phyloP scores from a whole-genome alignment of 2,888 invertebrate species.

The Mellilla xanthometata region DNA sequence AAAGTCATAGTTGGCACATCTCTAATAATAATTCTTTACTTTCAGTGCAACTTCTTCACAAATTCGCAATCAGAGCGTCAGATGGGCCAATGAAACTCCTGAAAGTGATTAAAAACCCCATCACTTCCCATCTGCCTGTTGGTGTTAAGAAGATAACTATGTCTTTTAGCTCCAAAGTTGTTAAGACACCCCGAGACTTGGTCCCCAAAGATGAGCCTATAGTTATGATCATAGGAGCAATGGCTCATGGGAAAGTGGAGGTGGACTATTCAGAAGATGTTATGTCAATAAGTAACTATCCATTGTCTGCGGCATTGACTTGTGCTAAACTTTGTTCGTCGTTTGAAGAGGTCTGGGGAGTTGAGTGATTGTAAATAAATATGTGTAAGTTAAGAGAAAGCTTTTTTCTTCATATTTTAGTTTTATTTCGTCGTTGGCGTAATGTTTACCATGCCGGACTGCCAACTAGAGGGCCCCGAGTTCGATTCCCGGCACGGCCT shows the following conservation, averaged over 20 bases:
- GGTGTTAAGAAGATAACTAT: conserved; percentile 95
- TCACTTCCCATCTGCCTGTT: conserved; percentile 96
- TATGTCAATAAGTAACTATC: conserved; percentile 97
- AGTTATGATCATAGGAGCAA: conserved; percentile 96
- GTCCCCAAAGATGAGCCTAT: conserved; percentile 92
- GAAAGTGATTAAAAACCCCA: conserved; percentile 98
- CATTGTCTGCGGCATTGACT: conserved; percentile 97
- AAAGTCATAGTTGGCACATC: too few relatives aligned
- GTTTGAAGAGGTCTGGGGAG: conserved; percentile 96
- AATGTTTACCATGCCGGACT: too few relatives aligned
- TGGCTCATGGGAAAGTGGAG: conserved; percentile 97
- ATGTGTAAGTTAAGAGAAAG: neutral
- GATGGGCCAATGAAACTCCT: conserved; percentile 94
- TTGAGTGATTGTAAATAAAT: conserved; percentile 70
- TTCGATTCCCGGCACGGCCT: too few relatives aligned
- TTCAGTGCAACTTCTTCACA: conserved; percentile 97
- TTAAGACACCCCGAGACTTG: conserved; percentile 87
- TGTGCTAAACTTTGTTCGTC: conserved; percentile 97
- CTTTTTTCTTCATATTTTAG: too few relatives aligned
- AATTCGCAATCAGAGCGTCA: conserved; percentile 95
- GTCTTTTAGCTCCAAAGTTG: conserved; percentile 92
- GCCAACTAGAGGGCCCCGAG: too few relatives aligned
- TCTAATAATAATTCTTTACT: too few relatives aligned
- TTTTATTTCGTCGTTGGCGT: too few relatives aligned
- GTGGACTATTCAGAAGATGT: conserved; percentile 95